Evolutionary conservation across 2,797 vertebrate genomes (phyloP).

Genomic region (Perodicticus potto): DNA sequence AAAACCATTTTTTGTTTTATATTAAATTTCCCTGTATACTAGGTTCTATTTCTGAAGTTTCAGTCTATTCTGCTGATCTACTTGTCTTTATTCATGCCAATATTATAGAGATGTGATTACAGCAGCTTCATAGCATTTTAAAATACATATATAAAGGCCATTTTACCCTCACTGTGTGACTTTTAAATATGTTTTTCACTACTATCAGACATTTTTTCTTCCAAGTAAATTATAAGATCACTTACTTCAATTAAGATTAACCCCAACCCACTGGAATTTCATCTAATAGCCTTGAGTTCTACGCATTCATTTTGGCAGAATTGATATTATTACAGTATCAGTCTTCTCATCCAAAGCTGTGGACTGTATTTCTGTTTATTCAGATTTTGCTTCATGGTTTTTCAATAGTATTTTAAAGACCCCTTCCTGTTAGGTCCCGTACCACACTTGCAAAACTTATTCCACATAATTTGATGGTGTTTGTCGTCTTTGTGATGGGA

Average conservation of each 20-base stretch:
- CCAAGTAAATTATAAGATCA: conserved; percentile 13
- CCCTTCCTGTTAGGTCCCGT: not conserved
- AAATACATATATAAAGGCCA: not conserved
- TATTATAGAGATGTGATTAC: not conserved
- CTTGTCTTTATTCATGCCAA: conserved; percentile 41
- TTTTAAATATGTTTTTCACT: conserved; percentile 23
- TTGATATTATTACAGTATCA: not conserved
- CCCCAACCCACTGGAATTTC: not conserved
- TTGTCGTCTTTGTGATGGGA: not conserved
- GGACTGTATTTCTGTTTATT: not conserved
- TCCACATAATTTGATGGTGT: not conserved
- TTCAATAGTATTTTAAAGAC: not conserved
- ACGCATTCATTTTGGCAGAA: not conserved
- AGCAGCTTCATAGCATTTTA: not conserved
- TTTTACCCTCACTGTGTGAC: not conserved
- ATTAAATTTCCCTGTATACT: conserved; percentile 46
- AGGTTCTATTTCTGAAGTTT: conserved; percentile 61
- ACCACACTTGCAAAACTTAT: not conserved
- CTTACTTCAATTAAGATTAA: conserved; percentile 47
- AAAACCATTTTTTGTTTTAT: conserved; percentile 54
- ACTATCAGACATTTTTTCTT: conserved; percentile 46
- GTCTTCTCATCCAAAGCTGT: not conserved
- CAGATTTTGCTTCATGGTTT: not conserved
- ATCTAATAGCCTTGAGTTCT: conserved; percentile 15
- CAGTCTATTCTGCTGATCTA: not conserved